Percentiles rank a stretch among this genome's conserved stretches.
These are phyloP conservation scores for Drosophila heteroneura DNA, from an alignment of 2,888 invertebrate species.

Conservation along the genomic window DNA sequence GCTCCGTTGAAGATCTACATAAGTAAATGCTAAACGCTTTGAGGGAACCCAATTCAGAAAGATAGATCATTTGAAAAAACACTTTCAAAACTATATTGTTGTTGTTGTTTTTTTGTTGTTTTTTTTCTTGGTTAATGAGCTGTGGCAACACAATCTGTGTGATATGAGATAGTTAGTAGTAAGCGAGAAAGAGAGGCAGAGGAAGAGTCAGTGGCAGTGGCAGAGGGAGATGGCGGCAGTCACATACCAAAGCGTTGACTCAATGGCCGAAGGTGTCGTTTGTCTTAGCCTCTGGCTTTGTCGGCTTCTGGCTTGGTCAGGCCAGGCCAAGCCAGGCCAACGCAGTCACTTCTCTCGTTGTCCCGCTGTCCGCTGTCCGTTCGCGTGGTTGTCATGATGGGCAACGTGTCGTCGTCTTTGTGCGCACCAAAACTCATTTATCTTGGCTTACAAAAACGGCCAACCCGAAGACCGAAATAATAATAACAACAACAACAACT, in stretches of 20 bases:
- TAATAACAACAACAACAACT: constrained; percentile 27
- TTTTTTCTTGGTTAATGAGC: constrained; percentile 45
- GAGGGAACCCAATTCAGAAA: constrained; percentile 12
- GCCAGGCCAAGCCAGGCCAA: neutral
- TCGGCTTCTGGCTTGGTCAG: constrained; percentile 56
- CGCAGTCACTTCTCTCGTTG: constrained; percentile 8
- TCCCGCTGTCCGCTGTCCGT: constrained; percentile 2
- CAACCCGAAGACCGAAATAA: constrained; percentile 34
- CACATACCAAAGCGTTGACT: constrained; percentile 78
- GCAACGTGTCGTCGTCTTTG: constrained; percentile 81
- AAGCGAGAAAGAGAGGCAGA: neutral
- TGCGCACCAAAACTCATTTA: constrained; percentile 82
- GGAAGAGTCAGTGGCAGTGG: neutral
- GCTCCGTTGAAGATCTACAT: constrained; percentile 27
- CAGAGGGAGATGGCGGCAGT: neutral
- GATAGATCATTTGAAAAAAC: constrained; percentile 49
- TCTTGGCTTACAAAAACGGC: constrained; percentile 73
- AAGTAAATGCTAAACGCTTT: constrained; percentile 27
- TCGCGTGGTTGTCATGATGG: constrained; percentile 59
- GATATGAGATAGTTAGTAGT: constrained; percentile 9
- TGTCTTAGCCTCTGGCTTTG: constrained; percentile 74
- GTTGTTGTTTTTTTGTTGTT: neutral
- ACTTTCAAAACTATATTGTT: constrained; percentile 31
- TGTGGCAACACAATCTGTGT: constrained; percentile 21
- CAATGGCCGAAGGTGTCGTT: constrained; percentile 76